These are phyloP conservation scores for Pseudois nayaur DNA, from an alignment of 2,113 vertebrate genomes.

Conservation along the genomic window DNA sequence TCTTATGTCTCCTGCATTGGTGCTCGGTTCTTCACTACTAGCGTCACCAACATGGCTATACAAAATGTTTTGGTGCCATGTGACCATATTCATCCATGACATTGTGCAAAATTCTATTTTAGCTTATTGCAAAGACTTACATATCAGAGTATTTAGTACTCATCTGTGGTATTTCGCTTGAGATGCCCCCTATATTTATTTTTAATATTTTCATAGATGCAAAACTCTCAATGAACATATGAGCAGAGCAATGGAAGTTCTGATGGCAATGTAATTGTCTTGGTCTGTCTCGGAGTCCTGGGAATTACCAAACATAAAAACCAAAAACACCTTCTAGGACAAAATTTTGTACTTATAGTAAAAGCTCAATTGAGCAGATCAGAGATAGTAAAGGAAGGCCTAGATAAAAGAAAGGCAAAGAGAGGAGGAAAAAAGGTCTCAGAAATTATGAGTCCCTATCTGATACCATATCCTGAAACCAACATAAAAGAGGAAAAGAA, in stretches of 20 bases:
- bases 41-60: rapidly evolving
- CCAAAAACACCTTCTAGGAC: not conserved
- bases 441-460: not conserved
- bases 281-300: too few relatives aligned
- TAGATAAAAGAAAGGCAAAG: not conserved
- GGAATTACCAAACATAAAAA: not conserved
- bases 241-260: not conserved
- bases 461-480: not conserved
- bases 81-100: too few relatives aligned
- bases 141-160: not conserved
- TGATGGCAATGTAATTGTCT: too few relatives aligned
- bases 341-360: not conserved
- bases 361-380: not conserved
- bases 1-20: rapidly evolving
- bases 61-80: not conserved
- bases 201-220: not conserved
- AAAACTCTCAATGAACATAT: not conserved
- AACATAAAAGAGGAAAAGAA: not conserved
- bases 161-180: not conserved
- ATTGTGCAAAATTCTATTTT: too few relatives aligned
- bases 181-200: not conserved
- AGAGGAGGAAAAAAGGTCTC: not conserved
- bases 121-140: rapidly evolving
- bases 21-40: not conserved
- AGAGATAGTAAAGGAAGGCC: not conserved